These are phyloP conservation scores for Pycnonotus jocosus DNA, from an alignment of 2,113 vertebrate species.

Conservation along the genomic window DNA sequence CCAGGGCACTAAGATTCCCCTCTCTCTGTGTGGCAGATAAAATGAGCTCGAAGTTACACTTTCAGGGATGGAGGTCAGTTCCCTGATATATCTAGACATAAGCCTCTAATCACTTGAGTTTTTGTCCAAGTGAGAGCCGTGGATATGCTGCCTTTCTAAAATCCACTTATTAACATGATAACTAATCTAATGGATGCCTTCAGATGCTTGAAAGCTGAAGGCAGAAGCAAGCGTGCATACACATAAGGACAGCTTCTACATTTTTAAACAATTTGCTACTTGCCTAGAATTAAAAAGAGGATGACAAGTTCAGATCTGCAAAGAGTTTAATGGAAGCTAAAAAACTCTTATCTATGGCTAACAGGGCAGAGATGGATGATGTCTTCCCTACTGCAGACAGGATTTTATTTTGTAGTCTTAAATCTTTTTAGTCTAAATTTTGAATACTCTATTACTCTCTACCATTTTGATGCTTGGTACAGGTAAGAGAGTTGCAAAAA, in stretches of 20 bases:
- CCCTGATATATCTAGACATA: neutral
- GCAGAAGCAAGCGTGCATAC: neutral
- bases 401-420: neutral
- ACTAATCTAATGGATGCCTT: conserved; percentile 49
- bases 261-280: conserved; percentile 43
- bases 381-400: neutral
- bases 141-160: neutral
- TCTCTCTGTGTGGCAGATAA: neutral
- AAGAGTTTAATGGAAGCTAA: neutral
- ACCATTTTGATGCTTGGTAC: neutral
- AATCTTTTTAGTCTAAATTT: neutral
- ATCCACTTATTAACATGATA: conserved; percentile 6
- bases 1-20: neutral
- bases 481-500: neutral
- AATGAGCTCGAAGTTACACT: neutral
- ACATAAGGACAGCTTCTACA: neutral
- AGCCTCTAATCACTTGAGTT: neutral
- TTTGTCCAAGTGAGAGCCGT: neutral
- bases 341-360: neutral
- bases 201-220: conserved; percentile 13
- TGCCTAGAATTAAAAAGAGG: conserved; percentile 33
- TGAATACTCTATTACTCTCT: neutral
- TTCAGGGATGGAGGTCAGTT: conserved; percentile 28
- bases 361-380: neutral
- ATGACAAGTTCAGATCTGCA: neutral